Evolutionary conservation across 1,140 invertebrate genomes (phyloP).

Genomic region (Holotrichia oblita): DNA sequence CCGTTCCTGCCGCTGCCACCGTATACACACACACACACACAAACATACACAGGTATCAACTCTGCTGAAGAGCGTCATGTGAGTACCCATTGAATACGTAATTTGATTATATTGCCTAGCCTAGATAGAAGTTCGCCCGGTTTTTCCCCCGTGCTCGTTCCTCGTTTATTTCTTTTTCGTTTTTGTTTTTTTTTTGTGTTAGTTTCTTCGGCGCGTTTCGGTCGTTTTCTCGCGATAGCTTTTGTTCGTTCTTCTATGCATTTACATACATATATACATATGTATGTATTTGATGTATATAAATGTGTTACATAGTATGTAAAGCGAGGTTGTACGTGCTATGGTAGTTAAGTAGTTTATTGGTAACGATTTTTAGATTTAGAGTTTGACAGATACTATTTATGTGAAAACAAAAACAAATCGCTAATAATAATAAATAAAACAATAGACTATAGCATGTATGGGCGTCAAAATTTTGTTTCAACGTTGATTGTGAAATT

Average conservation of each 20-base stretch:
- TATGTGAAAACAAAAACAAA: not conserved
- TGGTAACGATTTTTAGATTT: not conserved
- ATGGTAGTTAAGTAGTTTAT: not conserved
- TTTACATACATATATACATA: not conserved
- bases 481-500: too few relatives aligned
- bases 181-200: not conserved
- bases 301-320: not conserved
- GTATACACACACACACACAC: conserved; percentile 40
- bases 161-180: not conserved
- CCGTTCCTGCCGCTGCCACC: not conserved
- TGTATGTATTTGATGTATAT: too few relatives aligned
- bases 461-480: too few relatives aligned
- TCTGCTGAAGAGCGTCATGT: conserved; percentile 60
- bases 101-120: conserved; percentile 48
- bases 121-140: not conserved
- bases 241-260: not conserved
- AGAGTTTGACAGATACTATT: not conserved
- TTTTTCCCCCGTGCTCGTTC: not conserved
- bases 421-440: too few relatives aligned
- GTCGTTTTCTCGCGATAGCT: not conserved
- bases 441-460: too few relatives aligned
- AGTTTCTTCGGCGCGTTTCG: conserved; percentile 3
- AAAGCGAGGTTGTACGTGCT: not conserved
- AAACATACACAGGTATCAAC: conserved; percentile 55
- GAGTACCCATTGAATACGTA: conserved; percentile 55